phyloP scores from a whole-genome alignment of 2,888 invertebrate genomes.

The Alcis repandata region DNA sequence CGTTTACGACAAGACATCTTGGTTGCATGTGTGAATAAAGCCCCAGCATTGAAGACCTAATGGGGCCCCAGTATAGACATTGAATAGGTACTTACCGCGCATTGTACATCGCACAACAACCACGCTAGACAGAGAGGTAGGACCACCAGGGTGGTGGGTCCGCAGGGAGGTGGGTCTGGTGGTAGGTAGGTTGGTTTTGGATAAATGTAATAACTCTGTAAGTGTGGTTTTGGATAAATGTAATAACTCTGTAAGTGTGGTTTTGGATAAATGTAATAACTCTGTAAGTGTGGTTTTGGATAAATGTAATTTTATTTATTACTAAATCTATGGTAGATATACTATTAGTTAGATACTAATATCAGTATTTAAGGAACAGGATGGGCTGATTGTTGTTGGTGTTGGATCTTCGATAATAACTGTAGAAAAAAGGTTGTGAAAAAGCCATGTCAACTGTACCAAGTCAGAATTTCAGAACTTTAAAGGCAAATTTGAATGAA shows the following conservation, averaged over 20 bases:
- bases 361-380: background rate
- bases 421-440: conserved; percentile 17
- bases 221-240: too few relatives aligned
- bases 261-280: conserved; percentile 21
- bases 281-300: conserved; percentile 12
- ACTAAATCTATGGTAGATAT: background rate
- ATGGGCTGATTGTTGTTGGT: background rate
- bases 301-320: conserved; percentile 5
- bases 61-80: too few relatives aligned
- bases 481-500: conserved; percentile 2
- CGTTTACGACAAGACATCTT: too few relatives aligned
- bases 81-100: too few relatives aligned
- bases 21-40: too few relatives aligned
- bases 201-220: too few relatives aligned
- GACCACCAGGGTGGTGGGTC: too few relatives aligned
- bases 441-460: conserved; percentile 27
- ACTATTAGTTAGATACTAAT: background rate
- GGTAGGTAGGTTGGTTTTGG: too few relatives aligned
- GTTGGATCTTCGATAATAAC: background rate
- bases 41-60: too few relatives aligned
- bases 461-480: conserved; percentile 1
- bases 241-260: conserved; percentile 17
- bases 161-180: too few relatives aligned
- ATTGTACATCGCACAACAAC: too few relatives aligned
- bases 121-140: too few relatives aligned